Percentiles rank a stretch among this genome's conserved stretches.
Conservation (phyloP, 2,113 vertebrate genomes). For the Ochotona curzoniae region DNA sequence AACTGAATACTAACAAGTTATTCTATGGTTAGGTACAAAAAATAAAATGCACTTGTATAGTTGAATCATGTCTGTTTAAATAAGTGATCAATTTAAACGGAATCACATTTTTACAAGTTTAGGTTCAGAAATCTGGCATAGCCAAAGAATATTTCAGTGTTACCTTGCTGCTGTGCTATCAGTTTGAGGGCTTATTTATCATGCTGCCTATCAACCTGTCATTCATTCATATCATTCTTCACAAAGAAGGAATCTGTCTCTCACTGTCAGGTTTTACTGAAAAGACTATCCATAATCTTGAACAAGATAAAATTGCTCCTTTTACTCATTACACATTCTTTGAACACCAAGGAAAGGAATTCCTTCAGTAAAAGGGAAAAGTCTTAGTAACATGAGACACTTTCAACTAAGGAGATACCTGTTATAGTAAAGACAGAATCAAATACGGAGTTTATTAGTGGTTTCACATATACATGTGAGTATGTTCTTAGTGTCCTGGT, state of each 20-base stretch:
- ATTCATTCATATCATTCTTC: conserved; percentile 77
- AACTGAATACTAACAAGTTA: not conserved
- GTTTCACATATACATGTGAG: not conserved
- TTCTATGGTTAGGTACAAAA: not conserved
- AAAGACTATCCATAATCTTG: conserved; percentile 79
- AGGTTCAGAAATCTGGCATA: conserved; percentile 37
- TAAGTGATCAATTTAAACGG: conserved; percentile 7
- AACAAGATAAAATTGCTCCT: conserved; percentile 77
- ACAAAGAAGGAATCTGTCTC: conserved; percentile 75
- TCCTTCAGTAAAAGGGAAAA: conserved; percentile 74
- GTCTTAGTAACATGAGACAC: not conserved
- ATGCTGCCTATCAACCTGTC: conserved; percentile 78
- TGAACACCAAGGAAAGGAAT: conserved; percentile 37
- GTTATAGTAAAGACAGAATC: not conserved
- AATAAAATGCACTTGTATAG: not conserved
- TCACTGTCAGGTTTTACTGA: conserved; percentile 76
- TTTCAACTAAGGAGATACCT: not conserved
- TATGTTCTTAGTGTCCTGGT: not conserved
- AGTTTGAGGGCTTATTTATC: conserved; percentile 74
- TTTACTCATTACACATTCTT: conserved; percentile 69
- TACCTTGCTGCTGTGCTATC: conserved; percentile 68
- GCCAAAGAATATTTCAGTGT: conserved; percentile 53
- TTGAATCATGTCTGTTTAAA: conserved; percentile 9
- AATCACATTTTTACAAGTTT: not conserved
- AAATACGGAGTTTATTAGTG: not conserved